A percentile compares a stretch with the other conserved stretches of the same genome.
These are phyloP conservation scores for Lycorma delicatula DNA, from an alignment of 1,140 invertebrate genomes.

Conservation along the genomic window DNA sequence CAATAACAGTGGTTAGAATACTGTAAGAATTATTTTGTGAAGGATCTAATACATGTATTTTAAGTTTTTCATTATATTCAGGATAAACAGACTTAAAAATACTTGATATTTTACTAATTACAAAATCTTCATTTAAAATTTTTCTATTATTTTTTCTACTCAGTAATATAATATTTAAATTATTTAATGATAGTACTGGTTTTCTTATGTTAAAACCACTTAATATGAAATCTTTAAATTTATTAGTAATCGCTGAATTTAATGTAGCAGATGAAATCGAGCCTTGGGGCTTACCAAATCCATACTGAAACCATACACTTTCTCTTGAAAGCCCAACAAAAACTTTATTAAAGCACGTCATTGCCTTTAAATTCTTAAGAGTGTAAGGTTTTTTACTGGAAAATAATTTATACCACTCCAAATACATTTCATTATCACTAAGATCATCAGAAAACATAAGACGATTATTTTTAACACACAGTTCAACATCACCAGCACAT, in stretches of 20 bases:
- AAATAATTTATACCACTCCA: slow-evolving; percentile 25
- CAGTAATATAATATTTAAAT: slow-evolving; percentile 33
- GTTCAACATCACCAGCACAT: slow-evolving; percentile 30
- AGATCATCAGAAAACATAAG: slow-evolving; percentile 26
- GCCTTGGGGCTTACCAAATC: slow-evolving; percentile 41
- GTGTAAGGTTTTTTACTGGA: slow-evolving; percentile 16
- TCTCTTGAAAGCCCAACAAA: slow-evolving; percentile 37
- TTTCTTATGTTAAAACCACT: slow-evolving; percentile 12
- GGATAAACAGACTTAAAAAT: slow-evolving; percentile 9
- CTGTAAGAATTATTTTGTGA: slow-evolving; percentile 31
- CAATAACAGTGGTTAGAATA: slow-evolving; percentile 33
- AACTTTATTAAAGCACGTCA: slow-evolving; percentile 37
- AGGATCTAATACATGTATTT: slow-evolving; percentile 25
- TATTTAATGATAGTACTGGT: neutral
- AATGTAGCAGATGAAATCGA: slow-evolving; percentile 26
- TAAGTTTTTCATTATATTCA: slow-evolving; percentile 7
- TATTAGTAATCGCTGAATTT: slow-evolving; percentile 14
- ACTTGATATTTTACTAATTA: slow-evolving; percentile 26
- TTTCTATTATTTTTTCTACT: slow-evolving; percentile 39
- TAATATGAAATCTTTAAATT: slow-evolving; percentile 26
- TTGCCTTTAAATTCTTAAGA: slow-evolving; percentile 12
- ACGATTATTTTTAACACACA: slow-evolving; percentile 21
- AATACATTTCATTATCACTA: slow-evolving; percentile 14
- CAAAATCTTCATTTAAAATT: slow-evolving; percentile 42
- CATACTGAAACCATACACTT: slow-evolving; percentile 46